These are phyloP conservation scores for Orgyia antiqua DNA, from an alignment of 2,888 invertebrate species.

Conservation along the genomic window DNA sequence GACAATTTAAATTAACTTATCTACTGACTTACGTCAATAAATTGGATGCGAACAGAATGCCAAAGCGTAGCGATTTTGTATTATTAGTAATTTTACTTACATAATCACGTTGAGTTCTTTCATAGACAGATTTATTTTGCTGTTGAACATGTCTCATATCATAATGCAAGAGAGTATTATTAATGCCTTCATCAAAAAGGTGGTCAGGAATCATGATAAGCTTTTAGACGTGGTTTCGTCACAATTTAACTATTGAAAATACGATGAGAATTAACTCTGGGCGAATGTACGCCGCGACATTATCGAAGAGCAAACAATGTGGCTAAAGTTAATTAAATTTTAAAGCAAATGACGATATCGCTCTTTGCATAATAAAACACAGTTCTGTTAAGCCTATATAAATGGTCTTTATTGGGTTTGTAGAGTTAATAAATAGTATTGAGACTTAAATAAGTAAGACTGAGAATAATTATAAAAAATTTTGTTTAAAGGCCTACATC, in stretches of 20 bases:
- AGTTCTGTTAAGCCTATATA: slow-evolving; percentile 12
- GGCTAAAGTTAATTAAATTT: slow-evolving; percentile 65
- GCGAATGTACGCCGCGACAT: slow-evolving; percentile 27
- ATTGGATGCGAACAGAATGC: too few species aligned
- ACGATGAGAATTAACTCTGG: slow-evolving; percentile 23
- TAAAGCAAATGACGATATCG: slow-evolving; percentile 50
- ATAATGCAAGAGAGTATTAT: slow-evolving; percentile 45
- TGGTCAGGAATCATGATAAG: slow-evolving; percentile 55
- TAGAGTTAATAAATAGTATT: too few species aligned
- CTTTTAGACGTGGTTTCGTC: slow-evolving; percentile 11
- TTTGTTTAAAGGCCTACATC: too few species aligned
- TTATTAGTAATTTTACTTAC: too few species aligned
- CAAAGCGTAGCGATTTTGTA: too few species aligned
- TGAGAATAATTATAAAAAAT: too few species aligned
- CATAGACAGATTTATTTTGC: slow-evolving; percentile 40
- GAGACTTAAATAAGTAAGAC: too few species aligned
- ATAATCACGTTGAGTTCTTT: slow-evolving; percentile 57
- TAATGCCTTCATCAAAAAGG: slow-evolving; percentile 62
- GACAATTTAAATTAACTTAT: too few species aligned
- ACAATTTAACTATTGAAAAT: slow-evolving; percentile 2
- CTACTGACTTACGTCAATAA: too few species aligned
- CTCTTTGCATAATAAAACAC: slow-evolving; percentile 55
- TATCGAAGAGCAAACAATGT: slow-evolving; percentile 50
- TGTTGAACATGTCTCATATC: slow-evolving; percentile 63
- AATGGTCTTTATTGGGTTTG: too few species aligned